Percentiles rank a stretch among this genome's conserved stretches.
Conservation (phyloP, 2,888 invertebrate species). For the Orthosia gracilis region DNA sequence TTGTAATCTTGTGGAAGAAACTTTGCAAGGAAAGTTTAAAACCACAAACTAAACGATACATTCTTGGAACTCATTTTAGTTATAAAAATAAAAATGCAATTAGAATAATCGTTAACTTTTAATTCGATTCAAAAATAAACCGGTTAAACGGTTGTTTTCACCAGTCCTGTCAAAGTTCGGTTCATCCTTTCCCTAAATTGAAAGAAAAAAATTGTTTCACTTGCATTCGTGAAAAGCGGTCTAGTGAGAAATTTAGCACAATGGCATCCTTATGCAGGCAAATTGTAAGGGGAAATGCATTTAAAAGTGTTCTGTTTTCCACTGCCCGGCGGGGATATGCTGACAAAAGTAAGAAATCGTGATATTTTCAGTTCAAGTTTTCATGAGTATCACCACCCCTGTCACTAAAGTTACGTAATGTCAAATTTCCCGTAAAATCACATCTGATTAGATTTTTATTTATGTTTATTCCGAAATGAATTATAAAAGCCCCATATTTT, state of each 20-base stretch:
- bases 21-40: no score
- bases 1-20: neutral
- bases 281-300: conserved; percentile 92
- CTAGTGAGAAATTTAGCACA: conserved; percentile 87
- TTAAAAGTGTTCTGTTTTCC: conserved; percentile 92
- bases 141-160: conserved; percentile 36
- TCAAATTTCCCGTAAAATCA: conserved; percentile 76
- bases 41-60: neutral
- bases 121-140: neutral
- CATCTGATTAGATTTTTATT: conserved; percentile 6
- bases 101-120: no score
- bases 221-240: conserved; percentile 89
- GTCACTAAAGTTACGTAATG: conserved; percentile 90
- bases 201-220: conserved; percentile 74
- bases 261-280: conserved; percentile 95
- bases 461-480: conserved; percentile 9
- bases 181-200: conserved; percentile 51
- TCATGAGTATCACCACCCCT: conserved; percentile 72
- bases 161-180: conserved; percentile 9
- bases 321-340: conserved; percentile 92
- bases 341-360: conserved; percentile 92
- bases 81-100: no score
- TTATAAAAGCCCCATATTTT: neutral
- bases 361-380: conserved; percentile 61
- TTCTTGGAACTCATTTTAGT: neutral